These are phyloP conservation scores for Saturnia pavonia DNA, from an alignment of 2,888 invertebrate species.

Conservation along the genomic window DNA sequence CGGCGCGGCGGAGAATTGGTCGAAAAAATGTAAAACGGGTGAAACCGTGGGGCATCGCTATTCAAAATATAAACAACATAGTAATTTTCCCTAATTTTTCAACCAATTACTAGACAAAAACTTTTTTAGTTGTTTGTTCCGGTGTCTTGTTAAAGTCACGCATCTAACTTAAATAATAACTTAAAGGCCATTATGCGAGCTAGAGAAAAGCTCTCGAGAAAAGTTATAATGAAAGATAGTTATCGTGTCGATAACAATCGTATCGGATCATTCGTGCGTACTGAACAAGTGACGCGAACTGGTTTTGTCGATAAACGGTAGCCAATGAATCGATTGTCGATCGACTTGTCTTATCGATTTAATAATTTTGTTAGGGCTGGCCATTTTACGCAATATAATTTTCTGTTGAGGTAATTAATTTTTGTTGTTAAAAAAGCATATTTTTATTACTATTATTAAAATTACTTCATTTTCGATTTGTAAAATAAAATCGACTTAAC, in stretches of 20 bases:
- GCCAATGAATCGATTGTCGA: conserved; percentile 52
- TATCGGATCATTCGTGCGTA: conserved; percentile 37
- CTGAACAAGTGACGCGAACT: conserved; percentile 46
- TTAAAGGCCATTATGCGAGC: conserved; percentile 6
- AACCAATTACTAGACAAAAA: conserved; percentile 2
- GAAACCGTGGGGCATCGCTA: too few relatives aligned
- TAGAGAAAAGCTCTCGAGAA: conserved; percentile 32
- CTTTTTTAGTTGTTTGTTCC: conserved; percentile 1
- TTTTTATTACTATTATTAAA: too few relatives aligned
- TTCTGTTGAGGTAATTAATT: not conserved
- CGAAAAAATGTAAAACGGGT: too few relatives aligned
- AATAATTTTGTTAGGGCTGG: conserved; percentile 17
- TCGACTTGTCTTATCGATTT: conserved; percentile 28
- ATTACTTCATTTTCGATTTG: too few relatives aligned
- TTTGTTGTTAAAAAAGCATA: too few relatives aligned
- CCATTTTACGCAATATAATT: not conserved
- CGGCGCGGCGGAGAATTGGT: too few relatives aligned
- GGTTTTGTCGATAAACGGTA: conserved; percentile 50
- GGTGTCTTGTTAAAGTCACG: conserved; percentile 11
- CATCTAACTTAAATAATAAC: conserved; percentile 11
- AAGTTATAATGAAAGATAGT: conserved; percentile 21
- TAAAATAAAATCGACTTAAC: too few relatives aligned
- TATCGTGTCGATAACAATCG: conserved; percentile 33
- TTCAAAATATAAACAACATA: conserved; percentile 1
- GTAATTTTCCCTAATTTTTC: conserved; percentile 7